Evolutionary conservation across 1,140 invertebrate genomes (phyloP), one percentile per base, ranked within the genome.

Genomic region (Neodiprion virginianus): DNA sequence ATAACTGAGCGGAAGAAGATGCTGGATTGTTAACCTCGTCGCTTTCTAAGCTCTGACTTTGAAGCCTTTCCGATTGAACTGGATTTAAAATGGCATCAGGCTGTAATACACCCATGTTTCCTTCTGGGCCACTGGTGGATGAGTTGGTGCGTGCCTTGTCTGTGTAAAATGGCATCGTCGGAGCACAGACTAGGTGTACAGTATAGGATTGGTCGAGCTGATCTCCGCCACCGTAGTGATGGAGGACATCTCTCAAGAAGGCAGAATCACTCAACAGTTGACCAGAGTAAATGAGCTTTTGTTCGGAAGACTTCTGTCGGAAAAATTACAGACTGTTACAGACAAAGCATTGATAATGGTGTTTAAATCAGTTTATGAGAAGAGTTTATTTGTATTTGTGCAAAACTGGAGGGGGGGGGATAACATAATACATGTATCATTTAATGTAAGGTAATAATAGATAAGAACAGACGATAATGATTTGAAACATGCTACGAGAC

Each of bases 241-340:
- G 89, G 50, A 97, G 88, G 48, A 97, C 91, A 86, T 97, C 96
- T 83, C 95, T 95, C 48, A 97, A 83, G 73, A 92, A 90, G 47
- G 92, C 88, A 50, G 92, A 90, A 85, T 98, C 95, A 65, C 91
- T 93, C 71, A 98, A 85, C 12, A 97, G 87, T 83, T 95, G 94
- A n/a, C 96, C 96, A 9, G 95, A 96, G 87, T 97, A 97, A 80
- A 97, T 97, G 0, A 98, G 89, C 86, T 96, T 96, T 82, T 97
- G 96, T 78, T 95, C 94, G 75, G 93, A 90, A 72, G 91, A 91
- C 84, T 91, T 92, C 95, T 96, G 86, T 17, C 90, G 90, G 83
- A 79, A 80, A 78, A 79, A 84, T 78, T 17, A 17, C 65, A 69
- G 40, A 74, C 74, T 68, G 1, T 40, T 40, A 40, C 67, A n/a